phyloP scores from a whole-genome alignment of 2,797 vertebrate genomes.

The Tolypeutes matacus region DNA sequence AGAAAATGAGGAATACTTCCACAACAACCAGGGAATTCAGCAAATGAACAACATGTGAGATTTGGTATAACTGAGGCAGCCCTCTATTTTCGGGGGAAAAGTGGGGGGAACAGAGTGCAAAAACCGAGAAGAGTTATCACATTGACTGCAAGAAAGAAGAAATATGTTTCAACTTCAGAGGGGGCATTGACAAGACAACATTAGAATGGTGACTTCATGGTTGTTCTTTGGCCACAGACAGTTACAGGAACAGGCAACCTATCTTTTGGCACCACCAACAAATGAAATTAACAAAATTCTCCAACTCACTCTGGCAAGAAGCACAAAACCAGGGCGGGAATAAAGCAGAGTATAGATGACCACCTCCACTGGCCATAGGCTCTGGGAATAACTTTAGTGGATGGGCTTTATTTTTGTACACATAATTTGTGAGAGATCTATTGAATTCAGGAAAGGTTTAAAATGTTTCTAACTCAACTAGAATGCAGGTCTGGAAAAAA shows the following conservation, averaged over 20 bases:
- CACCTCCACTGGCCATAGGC: neutral
- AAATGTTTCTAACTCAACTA: constrained; percentile 36
- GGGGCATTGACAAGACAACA: neutral
- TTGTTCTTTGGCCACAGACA: constrained; percentile 8
- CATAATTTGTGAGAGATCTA: neutral
- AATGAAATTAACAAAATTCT: constrained; percentile 37
- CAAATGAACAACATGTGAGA: neutral
- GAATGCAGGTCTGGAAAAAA: constrained; percentile 38
- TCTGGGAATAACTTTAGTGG: neutral
- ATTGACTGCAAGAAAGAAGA: neutral
- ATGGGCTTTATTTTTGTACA: constrained; percentile 22
- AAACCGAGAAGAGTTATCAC: neutral
- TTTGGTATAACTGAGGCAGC: neutral
- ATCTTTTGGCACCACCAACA: neutral
- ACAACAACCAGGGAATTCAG: neutral
- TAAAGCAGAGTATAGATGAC: neutral
- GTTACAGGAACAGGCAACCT: neutral
- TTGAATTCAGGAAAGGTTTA: constrained; percentile 45
- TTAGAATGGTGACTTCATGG: neutral
- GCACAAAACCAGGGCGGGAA: neutral
- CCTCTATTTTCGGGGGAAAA: neutral
- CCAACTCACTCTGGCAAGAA: constrained; percentile 17
- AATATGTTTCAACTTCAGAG: neutral
- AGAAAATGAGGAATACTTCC: neutral
- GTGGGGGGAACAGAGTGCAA: neutral